These are phyloP conservation scores for Lathronympha strigana DNA, from an alignment of 2,888 invertebrate genomes.

Conservation along the genomic window DNA sequence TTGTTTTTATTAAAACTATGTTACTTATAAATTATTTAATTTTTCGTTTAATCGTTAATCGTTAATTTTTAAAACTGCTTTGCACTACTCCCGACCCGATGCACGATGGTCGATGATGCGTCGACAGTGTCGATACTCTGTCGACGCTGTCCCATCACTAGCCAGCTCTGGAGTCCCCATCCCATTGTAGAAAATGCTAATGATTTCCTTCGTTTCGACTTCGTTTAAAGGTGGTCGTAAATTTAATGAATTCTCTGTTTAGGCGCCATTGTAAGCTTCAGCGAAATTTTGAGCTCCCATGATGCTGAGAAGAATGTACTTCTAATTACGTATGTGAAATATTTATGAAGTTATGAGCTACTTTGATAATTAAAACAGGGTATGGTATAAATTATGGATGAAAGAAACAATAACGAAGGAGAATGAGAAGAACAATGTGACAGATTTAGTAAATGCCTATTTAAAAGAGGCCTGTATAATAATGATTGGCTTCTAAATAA, in stretches of 20 bases:
- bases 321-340: conserved; percentile 23
- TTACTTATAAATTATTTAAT: too few species aligned
- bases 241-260: conserved; percentile 67
- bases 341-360: conserved; percentile 29
- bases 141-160: conserved; percentile 52
- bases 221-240: conserved; percentile 67
- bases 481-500: too few species aligned
- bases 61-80: too few species aligned
- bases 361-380: conserved; percentile 21
- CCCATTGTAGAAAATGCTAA: conserved; percentile 78
- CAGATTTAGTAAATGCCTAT: not conserved
- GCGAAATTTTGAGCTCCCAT: conserved; percentile 34
- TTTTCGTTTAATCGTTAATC: too few species aligned
- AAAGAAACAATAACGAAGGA: not conserved
- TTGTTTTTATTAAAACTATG: too few species aligned
- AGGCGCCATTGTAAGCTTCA: conserved; percentile 42
- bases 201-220: conserved; percentile 70
- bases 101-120: too few species aligned
- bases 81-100: too few species aligned
- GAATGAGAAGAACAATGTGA: not conserved
- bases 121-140: conserved; percentile 44
- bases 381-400: not conserved
- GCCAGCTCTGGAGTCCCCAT: conserved; percentile 59
- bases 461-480: too few species aligned
- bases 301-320: conserved; percentile 1